Base-by-base conservation (phyloP, 2,797 vertebrate genomes). In the Paramormyrops hopkinsi region DNA sequence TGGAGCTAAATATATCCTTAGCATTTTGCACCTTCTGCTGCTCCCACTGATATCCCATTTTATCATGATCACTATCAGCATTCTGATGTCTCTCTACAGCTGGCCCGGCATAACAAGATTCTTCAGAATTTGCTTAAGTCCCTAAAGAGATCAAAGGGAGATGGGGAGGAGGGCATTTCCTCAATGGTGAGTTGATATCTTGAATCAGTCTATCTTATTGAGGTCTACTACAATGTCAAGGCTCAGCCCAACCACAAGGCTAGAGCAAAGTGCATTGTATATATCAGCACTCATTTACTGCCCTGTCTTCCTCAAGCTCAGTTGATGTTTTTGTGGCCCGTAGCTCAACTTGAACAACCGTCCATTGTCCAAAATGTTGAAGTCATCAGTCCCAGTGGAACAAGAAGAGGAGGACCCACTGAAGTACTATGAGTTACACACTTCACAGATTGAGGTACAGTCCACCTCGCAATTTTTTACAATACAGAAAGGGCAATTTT, bases 261-360 rank as follows among this genome's bases (percentile, higher is more conserved):
- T 48, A 83, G 79, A 46, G 17, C 44, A 12, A 0, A 83, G 79
- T 50, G 17, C 44, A 9, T 82, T 46, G 41, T 46, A n/a, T 22
- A 82, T 50, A 4, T 50, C 9, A 84, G 5, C 11, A 25, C 41
- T 7, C 17, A 76, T 76, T 44, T 79, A 3, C 37, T 19, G 73
- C 33, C 17, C 41, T 44, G 82, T 84, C 44, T 29, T 48, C 41
- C 44, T 48, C 46, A 84, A 50, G 41, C 11, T 84, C 19, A 12
- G 0, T 14, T 22, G 9, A 12, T 84, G 11, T 44, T 84, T 29
- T 48, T 50, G 46, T 51, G 46, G 19, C 46, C 82, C 1, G 3
- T 94, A 99, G 98, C 94, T 99, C 92, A 98, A 97, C 94, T 96
- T 98, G 44, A 98, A 99, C 94, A 99, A 99, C 93, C 97, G 97